phyloP scores from a whole-genome alignment of 2,888 invertebrate species.

The Drosophila kuntzei region DNA sequence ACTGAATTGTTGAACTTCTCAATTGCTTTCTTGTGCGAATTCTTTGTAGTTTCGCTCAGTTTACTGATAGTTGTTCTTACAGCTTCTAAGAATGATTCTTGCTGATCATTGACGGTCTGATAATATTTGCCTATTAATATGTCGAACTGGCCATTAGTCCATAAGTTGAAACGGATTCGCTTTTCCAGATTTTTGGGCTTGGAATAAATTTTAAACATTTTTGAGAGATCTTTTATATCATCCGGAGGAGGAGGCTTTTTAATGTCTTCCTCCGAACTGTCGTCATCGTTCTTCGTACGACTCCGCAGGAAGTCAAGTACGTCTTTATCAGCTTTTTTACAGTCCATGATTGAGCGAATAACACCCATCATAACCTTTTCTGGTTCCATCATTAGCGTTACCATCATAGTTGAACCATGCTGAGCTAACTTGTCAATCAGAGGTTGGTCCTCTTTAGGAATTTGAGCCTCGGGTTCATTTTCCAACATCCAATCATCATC shows the following conservation, averaged over 20 bases:
- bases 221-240: not conserved
- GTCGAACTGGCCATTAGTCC: not conserved
- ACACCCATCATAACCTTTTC: not conserved
- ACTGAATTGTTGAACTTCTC: not conserved
- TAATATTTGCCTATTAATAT: not conserved
- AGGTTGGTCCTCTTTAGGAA: not conserved
- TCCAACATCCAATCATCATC: no score
- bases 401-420: not conserved
- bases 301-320: not conserved
- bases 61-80: not conserved
- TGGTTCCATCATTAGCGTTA: not conserved
- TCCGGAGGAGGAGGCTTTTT: not conserved
- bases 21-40: not conserved
- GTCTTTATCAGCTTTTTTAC: constrained; percentile 4
- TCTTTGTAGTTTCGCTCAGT: not conserved
- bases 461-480: not conserved
- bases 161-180: not conserved
- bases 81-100: not conserved
- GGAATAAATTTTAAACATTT: not conserved
- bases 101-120: not conserved
- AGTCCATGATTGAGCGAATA: not conserved
- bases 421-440: not conserved
- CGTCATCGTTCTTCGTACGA: not conserved
- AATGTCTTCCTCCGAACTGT: not conserved
- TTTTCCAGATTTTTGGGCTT: not conserved